Evolutionary conservation across 2,888 invertebrate species (phyloP), one percentile per base, ranked within the genome.

Genomic region (Polyploca ridens): DNA sequence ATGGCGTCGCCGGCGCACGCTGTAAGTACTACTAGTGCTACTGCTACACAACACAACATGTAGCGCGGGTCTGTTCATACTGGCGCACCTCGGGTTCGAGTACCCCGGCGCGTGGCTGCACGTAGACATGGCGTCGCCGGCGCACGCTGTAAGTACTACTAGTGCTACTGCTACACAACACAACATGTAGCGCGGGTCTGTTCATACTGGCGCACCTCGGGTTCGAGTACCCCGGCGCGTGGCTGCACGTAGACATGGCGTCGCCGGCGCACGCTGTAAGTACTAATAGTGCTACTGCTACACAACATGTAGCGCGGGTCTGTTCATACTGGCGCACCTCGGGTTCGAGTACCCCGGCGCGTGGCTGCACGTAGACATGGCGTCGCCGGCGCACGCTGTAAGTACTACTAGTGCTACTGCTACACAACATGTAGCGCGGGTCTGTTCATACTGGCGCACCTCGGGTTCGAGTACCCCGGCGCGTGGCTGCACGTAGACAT

Each of bases 361-460:
- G 59, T 98, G 98, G 98, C 94, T 98, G 66, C 98, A 98, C 88
- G 94, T 98, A 8, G 98, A 98, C 89, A 98, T 98, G 96, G 98
- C 98, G 0, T 95, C 96, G 65, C 98, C 98, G 0, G 97, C 96
- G 14, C 95, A 96, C 87, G 94, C 94, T 77, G 98, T 98, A 91
- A 94, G 96, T 87, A 71, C 19, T 14, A 19, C 38, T 16, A 27
- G 27, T 54, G 8, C 19, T 35, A 10, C 35, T 11, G 5, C 19
- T 27, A 58, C 46, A 13, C 14, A 5, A 46, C n/a, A 46, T 27
- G 27, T 27, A 27, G 27, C 27, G 27, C 27, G 27, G 27, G 27
- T 2, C 27, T 27, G 27, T 27, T 27, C 27, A 27, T 27, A 27
- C 27, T 27, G 27, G 27, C 27, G 27, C 27, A 27, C 27, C 94